Evolutionary conservation across 1,140 invertebrate genomes (phyloP), one percentile per base, ranked within the genome.

Genomic region (Drosophila auraria): DNA sequence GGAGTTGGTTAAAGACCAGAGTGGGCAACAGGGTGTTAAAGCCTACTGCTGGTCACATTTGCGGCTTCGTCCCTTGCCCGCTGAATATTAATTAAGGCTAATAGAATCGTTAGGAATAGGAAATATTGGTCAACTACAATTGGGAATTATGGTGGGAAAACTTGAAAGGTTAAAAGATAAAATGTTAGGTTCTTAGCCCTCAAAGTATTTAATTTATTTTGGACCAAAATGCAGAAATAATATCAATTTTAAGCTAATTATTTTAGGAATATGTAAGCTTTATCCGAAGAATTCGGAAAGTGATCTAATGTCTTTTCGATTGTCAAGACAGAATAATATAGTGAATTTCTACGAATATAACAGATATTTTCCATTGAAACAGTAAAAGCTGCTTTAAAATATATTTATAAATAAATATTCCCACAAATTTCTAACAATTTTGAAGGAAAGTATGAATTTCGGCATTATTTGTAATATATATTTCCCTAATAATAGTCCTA

Each of bases 31-130:
- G 51, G 50, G 44, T 71, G 66, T 47, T 30, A 50, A 72, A 53
- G 75, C 66, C 53, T 49, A 58, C 45, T 72, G 53, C 76, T 82
- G 78, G 80, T 74, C 68, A 82, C 83, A 77, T 84, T 81, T 89
- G 81, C 63, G 84, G 81, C 72, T 78, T 47, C 53, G 30, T 64
- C 61, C 44, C 40, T 62, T 59, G 61, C 47, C 79, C 68, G 62
- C 70, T 90, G 84, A 89, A 89, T 89, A 89, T 84, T 89, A 89
- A 89, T 89, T 89, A 89, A 84, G 78, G 81, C 74, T 89, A 89
- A 89, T 90, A 89, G 86, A 89, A 89, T 75, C 71, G 86, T 84
- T 79, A 58, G 76, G 66, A 71, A 59, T 69, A 58, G 53, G 45
- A 33, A 49, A 45, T 50, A 79, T 70, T 63, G 27, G 20, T 27